phyloP scores from a whole-genome alignment of 2,113 vertebrate species.

The Oriolus oriolus region DNA sequence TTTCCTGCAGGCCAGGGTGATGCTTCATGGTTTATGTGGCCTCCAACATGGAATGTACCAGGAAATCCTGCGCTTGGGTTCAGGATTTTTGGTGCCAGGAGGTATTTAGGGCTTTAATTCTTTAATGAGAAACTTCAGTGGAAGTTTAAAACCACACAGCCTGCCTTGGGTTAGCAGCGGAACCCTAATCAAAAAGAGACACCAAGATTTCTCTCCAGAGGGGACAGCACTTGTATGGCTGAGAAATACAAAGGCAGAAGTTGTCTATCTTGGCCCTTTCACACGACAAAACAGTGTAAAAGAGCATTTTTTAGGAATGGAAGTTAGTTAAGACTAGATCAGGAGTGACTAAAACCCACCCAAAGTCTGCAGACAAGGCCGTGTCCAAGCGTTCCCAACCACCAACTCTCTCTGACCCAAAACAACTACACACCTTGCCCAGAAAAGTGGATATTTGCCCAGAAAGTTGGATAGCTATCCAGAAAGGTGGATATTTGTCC shows the following conservation, averaged over 20 bases:
- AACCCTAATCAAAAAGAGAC: not conserved
- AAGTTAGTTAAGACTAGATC: not conserved
- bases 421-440: not conserved
- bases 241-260: not conserved
- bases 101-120: not conserved
- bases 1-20: not conserved
- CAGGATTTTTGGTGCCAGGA: not conserved
- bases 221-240: not conserved
- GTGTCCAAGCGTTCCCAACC: not conserved
- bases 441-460: not conserved
- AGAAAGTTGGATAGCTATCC: not conserved
- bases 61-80: not conserved
- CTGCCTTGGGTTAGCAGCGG: not conserved
- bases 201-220: not conserved
- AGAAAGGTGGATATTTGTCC: not conserved
- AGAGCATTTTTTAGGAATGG: not conserved
- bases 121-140: not conserved
- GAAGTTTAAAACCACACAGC: not conserved
- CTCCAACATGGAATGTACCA: rapidly evolving
- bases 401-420: not conserved
- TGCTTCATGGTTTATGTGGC: not conserved
- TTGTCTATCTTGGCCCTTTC: not conserved
- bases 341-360: not conserved
- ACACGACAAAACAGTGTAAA: not conserved
- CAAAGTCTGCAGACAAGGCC: not conserved